Evolutionary conservation across 2,113 vertebrate species (phyloP), one percentile per base, ranked within the genome.

Genomic region (Corynorhinus townsendii): DNA sequence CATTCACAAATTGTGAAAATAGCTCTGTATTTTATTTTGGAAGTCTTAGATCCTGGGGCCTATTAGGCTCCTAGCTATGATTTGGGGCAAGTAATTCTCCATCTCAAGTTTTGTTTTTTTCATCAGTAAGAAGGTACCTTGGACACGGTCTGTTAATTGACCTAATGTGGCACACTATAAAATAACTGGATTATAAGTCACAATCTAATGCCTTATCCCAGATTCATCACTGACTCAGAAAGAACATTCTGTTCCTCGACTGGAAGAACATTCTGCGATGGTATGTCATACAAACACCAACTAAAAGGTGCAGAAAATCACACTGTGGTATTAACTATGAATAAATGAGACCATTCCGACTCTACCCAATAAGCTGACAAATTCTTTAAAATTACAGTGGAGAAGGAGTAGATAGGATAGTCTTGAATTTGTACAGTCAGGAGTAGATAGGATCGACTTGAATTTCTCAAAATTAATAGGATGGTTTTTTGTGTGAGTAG

Each of bases 211-310:
- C 22, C 5, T 69, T 72, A 19, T 72, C 40, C 12, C 12, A 45
- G 20, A 89, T 96, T 86, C 86, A 69, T 75, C 72, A 75, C 82
- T 77, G 79, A 68, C 22, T 69, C 69, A 35, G n/a, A 69, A 88
- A 69, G 30, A 71, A 40, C 28, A 43, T 59, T 68, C 24, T 59
- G 9, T 24, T 62, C 38, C 66, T 90, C 59, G 66, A 24, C 9
- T 82, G 28, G 30, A 33, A 26, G 28, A 56, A 7, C 22, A 43
- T 49, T 66, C 9, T 81, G 33, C 7, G 45, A 76, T 47, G 45
- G 49, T 20, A 16, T 19, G 10, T 47, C 33, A 43, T 62, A 11
- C 9, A 35, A 59, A 90, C 71, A n/a, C 49, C 24, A 66, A 40
- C 43, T 75, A 82, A 59, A 89, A 94, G 4, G 12, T n/a, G 52